Evolutionary conservation across 2,113 vertebrate genomes (phyloP), one percentile per base, ranked within the genome.

Genomic region (Muntiacus reevesi): DNA sequence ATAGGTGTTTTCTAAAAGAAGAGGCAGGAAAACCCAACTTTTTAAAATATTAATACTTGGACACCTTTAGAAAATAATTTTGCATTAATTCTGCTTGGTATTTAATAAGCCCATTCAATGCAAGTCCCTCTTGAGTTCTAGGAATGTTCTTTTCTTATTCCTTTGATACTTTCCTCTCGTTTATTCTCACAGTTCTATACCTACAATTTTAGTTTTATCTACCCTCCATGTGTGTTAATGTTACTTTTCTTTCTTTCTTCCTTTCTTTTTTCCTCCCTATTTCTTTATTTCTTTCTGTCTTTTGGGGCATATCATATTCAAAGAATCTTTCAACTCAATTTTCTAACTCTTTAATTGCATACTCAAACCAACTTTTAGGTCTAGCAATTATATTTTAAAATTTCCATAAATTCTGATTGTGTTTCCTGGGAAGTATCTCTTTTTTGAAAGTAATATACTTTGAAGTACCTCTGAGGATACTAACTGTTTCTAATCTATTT

Each of bases 1-100:
- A 59, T 40, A 21, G 43, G 54, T 59, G 57, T 16, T 93, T 97
- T 92, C 90, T 96, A 92, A 94, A 97, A 95, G 55, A 84, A 95
- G 71, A 79, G 52, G 64, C 30, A 60, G 89, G 36, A 92, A 96
- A 87, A 47, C 40, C 11, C 55, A 74, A 55, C 59, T 5, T 76
- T 96, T 79, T 71, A 4, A 40, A 40, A 11, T 60, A n/a, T 88
- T 96, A 90, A 82, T 93, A 86, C 7, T n/a, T 33, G 10, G 23
- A 54, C 84, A 64, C 5, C 11, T 90, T 90, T 28, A 52, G 23
- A 94, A 87, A 55, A 71, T 57, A 55, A 82, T 62, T 94, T 93
- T 86, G 47, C 11, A 55, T 85, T 90, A 87, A 76, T 88, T 88
- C 79, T 85, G 23, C 76, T 27, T 90, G 25, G 6, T 47, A 91